phyloP scores from a whole-genome alignment of 2,888 invertebrate species.

The Agriotes lineatus region DNA sequence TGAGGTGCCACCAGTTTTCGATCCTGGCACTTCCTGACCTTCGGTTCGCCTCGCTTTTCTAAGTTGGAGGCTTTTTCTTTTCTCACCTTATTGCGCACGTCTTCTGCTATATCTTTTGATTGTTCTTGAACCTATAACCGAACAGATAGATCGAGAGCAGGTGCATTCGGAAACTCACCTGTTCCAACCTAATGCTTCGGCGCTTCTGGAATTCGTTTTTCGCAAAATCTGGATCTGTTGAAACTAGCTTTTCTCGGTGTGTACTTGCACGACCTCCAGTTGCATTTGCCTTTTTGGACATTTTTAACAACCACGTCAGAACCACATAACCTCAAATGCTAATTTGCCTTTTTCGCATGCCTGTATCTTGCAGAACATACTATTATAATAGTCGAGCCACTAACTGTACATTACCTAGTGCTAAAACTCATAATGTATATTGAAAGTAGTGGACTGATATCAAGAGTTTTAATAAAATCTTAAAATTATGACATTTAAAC shows the following conservation, averaged over 20 bases:
- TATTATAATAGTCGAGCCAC: too few species aligned
- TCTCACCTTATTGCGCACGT: conserved; percentile 69
- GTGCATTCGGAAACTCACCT: conserved; percentile 69
- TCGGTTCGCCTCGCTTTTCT: conserved; percentile 67
- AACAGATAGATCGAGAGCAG: too few species aligned
- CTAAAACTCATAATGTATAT: too few species aligned
- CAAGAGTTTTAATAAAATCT: too few species aligned
- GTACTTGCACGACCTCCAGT: conserved; percentile 70
- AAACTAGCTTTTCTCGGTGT: conserved; percentile 66
- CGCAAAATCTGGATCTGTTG: conserved; percentile 68
- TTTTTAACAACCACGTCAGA: conserved; percentile 50
- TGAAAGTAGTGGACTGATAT: too few species aligned
- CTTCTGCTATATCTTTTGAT: conserved; percentile 72
- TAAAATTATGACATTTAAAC: too few species aligned
- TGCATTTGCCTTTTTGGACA: conserved; percentile 74
- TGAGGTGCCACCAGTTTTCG: conserved; percentile 68
- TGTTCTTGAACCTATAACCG: conserved; percentile 73
- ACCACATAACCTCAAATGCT: conserved; percentile 30
- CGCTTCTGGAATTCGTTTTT: conserved; percentile 71
- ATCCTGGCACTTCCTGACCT: conserved; percentile 69
- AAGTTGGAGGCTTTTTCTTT: conserved; percentile 67
- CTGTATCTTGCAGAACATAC: too few species aligned
- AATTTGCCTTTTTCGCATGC: too few species aligned
- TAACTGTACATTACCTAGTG: too few species aligned
- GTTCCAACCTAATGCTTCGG: conserved; percentile 72